These are phyloP conservation scores for Drosophila parabipectinata DNA, from an alignment of 1,140 invertebrate genomes.

Conservation along the genomic window DNA sequence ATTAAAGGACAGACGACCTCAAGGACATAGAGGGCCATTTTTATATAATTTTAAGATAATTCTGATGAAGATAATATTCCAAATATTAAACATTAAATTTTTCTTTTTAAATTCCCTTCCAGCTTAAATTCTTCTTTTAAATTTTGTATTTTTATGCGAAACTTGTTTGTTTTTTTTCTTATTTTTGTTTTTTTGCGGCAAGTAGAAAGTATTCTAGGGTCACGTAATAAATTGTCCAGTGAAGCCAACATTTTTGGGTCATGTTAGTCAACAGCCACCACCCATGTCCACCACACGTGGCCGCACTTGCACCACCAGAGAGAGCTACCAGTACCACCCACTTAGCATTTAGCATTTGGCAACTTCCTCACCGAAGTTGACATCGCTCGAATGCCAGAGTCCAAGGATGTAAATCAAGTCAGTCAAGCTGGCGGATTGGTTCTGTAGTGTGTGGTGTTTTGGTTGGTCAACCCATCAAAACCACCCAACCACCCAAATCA, in stretches of 20 bases:
- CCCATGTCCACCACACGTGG: neutral
- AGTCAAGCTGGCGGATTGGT: slow-evolving; percentile 1
- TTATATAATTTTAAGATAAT: too few relatives aligned
- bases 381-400: slow-evolving; percentile 41
- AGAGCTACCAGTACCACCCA: neutral
- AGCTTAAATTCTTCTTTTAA: neutral
- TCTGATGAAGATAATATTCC: too few relatives aligned
- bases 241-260: slow-evolving; percentile 50
- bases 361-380: slow-evolving; percentile 29
- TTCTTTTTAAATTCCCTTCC: too few relatives aligned
- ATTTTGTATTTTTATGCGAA: neutral
- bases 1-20: too few relatives aligned
- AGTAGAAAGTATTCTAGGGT: slow-evolving; percentile 23
- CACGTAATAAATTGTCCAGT: slow-evolving; percentile 45
- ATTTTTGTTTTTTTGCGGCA: neutral
- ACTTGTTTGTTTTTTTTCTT: neutral
- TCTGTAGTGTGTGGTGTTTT: neutral
- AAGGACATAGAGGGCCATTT: too few relatives aligned
- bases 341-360: slow-evolving; percentile 1
- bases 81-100: too few relatives aligned
- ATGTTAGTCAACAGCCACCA: slow-evolving; percentile 24
- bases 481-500: too few relatives aligned
- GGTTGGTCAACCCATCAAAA: neutral
- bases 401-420: slow-evolving; percentile 46
- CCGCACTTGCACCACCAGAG: neutral